These are phyloP conservation scores for Pristionchus mayeri DNA, from an alignment of 2,888 invertebrate genomes.

Conservation along the genomic window DNA sequence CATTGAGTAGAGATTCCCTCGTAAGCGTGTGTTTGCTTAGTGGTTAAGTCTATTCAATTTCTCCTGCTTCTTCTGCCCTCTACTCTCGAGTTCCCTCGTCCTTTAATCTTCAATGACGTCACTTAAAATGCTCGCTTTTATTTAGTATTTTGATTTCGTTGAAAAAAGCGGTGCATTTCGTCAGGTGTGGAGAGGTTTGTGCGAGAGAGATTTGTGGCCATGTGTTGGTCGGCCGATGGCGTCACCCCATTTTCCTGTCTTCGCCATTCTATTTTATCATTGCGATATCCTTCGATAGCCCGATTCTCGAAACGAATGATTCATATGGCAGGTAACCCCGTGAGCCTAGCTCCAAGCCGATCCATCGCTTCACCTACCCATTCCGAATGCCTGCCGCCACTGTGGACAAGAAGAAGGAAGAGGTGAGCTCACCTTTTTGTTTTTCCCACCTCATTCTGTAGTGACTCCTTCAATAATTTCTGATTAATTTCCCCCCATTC, in stretches of 20 bases:
- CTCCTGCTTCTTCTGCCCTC: conserved; percentile 21
- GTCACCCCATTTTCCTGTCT: background rate
- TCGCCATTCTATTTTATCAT: background rate
- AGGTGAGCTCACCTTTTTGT: background rate
- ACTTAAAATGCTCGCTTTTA: background rate
- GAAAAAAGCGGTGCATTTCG: conserved; percentile 7
- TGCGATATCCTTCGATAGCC: too few relatives aligned
- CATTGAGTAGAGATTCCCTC: conserved; percentile 8
- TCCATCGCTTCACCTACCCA: conserved; percentile 23
- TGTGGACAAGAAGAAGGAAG: conserved; percentile 39
- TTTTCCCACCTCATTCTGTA: too few relatives aligned
- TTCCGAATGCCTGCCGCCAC: conserved; percentile 16
- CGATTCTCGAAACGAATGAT: background rate
- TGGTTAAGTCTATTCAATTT: conserved; percentile 43
- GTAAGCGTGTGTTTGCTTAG: conserved; percentile 38
- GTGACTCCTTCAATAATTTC: too few relatives aligned
- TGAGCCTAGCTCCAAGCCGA: conserved; percentile 35
- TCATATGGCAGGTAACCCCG: conserved; percentile 30
- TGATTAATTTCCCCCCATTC: too few relatives aligned
- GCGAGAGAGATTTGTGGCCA: background rate
- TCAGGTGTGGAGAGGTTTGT: conserved; percentile 15
- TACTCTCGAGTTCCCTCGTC: background rate
- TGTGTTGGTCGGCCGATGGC: background rate
- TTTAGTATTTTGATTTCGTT: background rate
- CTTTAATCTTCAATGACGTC: conserved; percentile 30